Evolutionary conservation across 2,888 invertebrate genomes (phyloP).

Genomic region (Ophioninae sp.): DNA sequence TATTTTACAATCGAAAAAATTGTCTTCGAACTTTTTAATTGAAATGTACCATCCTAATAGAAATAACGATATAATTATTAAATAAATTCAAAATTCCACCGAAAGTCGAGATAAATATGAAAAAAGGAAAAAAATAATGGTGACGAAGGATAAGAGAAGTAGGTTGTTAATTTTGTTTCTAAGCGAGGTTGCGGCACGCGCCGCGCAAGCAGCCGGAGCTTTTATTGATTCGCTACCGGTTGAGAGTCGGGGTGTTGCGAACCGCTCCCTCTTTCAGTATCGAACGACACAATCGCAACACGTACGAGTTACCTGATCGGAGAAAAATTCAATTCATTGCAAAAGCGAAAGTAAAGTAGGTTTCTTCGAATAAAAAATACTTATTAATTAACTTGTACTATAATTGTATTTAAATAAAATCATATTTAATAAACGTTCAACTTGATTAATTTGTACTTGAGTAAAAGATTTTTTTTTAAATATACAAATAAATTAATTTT

Average conservation of each 20-base stretch:
- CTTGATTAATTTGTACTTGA: no score
- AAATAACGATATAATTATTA: neutral
- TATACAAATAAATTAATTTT: no score
- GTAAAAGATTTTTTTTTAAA: no score
- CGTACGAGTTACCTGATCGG: conserved; percentile 5
- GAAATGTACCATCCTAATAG: neutral
- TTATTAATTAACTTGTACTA: neutral
- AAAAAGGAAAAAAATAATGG: neutral
- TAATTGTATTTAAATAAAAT: neutral
- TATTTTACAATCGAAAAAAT: neutral
- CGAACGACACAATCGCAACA: conserved; percentile 49
- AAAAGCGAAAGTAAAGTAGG: neutral
- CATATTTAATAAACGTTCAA: no score
- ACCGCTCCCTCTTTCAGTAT: conserved; percentile 50
- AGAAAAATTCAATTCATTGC: neutral
- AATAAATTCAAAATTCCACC: neutral
- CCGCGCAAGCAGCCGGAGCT: conserved; percentile 31
- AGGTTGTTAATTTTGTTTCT: conserved; percentile 3
- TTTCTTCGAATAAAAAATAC: neutral
- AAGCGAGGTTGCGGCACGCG: conserved; percentile 5
- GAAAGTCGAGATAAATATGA: neutral
- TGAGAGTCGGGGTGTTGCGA: conserved; percentile 22
- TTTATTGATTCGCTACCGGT: conserved; percentile 53
- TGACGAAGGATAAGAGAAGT: neutral
- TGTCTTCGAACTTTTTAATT: neutral